Conservation (phyloP, 1,140 invertebrate genomes). For the Stenopsyche tienmushanensis region DNA sequence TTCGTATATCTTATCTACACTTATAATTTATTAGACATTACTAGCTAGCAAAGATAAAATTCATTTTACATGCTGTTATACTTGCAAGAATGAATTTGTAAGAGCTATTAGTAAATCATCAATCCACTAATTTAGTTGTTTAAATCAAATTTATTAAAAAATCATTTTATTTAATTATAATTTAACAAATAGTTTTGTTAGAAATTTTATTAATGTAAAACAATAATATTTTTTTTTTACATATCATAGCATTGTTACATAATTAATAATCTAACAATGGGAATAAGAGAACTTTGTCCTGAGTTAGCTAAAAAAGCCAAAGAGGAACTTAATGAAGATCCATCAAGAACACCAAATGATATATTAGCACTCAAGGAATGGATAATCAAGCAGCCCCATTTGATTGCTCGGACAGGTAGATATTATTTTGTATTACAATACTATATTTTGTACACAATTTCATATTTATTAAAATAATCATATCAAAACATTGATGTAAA, state of each 20-base stretch:
- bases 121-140: no score
- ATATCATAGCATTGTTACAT: not conserved
- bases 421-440: not conserved
- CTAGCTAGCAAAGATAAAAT: no score
- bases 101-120: no score
- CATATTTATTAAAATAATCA: slow-evolving; percentile 49
- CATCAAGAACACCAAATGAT: slow-evolving; percentile 51
- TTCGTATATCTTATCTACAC: no score
- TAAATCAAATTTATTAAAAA: no score
- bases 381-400: slow-evolving; percentile 70
- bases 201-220: not conserved
- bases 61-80: no score
- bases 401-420: slow-evolving; percentile 43
- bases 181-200: no score
- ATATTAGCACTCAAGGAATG: slow-evolving; percentile 68
- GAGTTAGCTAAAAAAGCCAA: slow-evolving; percentile 48
- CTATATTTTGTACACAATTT: slow-evolving; percentile 13
- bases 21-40: no score
- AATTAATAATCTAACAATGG: slow-evolving; percentile 17
- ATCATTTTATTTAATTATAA: no score
- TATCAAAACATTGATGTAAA: no score
- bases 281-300: slow-evolving; percentile 48
- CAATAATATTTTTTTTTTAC: not conserved
- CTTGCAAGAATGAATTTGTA: no score
- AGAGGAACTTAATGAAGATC: slow-evolving; percentile 48